A percentile compares a stretch with the other conserved stretches of the same genome.
Evolutionary conservation across 2,113 vertebrate genomes (phyloP).

Genomic region (Danionella cerebrum): DNA sequence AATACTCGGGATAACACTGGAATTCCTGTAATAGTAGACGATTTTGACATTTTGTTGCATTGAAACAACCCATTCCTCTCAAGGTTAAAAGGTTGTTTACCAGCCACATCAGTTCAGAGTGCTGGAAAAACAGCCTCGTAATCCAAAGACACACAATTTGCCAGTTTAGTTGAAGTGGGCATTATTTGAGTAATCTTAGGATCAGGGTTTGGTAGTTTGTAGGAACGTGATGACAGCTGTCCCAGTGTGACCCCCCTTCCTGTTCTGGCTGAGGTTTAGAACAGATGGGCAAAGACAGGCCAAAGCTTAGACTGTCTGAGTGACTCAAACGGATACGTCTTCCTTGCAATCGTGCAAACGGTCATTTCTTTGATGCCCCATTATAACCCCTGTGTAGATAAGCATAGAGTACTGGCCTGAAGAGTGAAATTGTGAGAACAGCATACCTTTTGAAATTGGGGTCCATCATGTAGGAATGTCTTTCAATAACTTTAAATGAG

Average conservation of each 20-base stretch:
- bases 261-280: slow-evolving; percentile 6
- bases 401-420: not conserved
- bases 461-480: no score
- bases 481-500: no score
- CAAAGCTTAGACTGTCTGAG: slow-evolving; percentile 51
- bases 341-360: slow-evolving; percentile 50
- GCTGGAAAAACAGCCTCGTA: not conserved
- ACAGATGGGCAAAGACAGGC: slow-evolving; percentile 47
- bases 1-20: slow-evolving; percentile 21
- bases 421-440: no score
- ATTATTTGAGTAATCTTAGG: not conserved
- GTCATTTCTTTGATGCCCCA: slow-evolving; percentile 57
- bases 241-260: slow-evolving; percentile 8
- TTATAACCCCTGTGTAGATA: slow-evolving; percentile 37
- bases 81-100: slow-evolving; percentile 11
- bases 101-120: not conserved
- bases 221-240: not conserved
- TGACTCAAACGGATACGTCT: slow-evolving; percentile 29
- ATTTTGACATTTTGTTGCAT: slow-evolving; percentile 26
- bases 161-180: not conserved
- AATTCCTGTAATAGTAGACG: slow-evolving; percentile 26
- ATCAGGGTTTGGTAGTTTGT: not conserved
- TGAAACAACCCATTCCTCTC: slow-evolving; percentile 20
- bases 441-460: no score
- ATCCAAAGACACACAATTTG: not conserved